These are phyloP conservation scores for Poecilus cupreus DNA, from an alignment of 2,888 invertebrate genomes.

Conservation along the genomic window DNA sequence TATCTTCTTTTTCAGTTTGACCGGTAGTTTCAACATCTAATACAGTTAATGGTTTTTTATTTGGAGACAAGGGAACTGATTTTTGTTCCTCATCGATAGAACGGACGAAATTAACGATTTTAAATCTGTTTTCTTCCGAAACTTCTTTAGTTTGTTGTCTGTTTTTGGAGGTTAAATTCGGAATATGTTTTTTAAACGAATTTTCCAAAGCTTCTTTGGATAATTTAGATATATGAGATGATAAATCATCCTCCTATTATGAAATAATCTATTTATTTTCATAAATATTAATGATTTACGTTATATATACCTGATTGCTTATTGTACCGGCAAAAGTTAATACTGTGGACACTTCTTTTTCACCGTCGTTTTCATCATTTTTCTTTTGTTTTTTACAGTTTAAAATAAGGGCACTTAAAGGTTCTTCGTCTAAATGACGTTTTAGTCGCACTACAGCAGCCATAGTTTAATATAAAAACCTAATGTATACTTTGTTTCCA, in stretches of 20 bases:
- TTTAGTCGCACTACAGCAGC: constrained; percentile 84
- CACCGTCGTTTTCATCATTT: constrained; percentile 69
- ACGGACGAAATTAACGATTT: constrained; percentile 77
- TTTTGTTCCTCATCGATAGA: constrained; percentile 67
- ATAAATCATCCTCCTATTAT: constrained; percentile 72
- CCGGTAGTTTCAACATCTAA: constrained; percentile 76
- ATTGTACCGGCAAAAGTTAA: constrained; percentile 84
- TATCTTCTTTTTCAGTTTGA: constrained; percentile 62
- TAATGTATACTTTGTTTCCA: too few species aligned
- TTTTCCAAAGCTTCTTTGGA: constrained; percentile 73
- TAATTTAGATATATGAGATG: constrained; percentile 72
- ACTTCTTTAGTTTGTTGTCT: constrained; percentile 72
- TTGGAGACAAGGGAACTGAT: constrained; percentile 61
- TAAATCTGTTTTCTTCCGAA: constrained; percentile 75
- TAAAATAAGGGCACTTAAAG: constrained; percentile 81
- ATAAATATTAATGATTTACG: neutral
- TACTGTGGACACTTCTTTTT: constrained; percentile 76
- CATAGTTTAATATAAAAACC: constrained; percentile 66
- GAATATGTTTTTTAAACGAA: constrained; percentile 73
- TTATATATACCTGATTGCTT: constrained; percentile 77
- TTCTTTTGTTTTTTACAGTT: constrained; percentile 82
- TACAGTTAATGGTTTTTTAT: constrained; percentile 72
- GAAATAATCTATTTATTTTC: constrained; percentile 19
- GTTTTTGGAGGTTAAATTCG: constrained; percentile 72
- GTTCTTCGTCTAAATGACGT: constrained; percentile 82